phyloP scores from a whole-genome alignment of 2,113 vertebrate genomes.

The Pollimyrus isidori region DNA sequence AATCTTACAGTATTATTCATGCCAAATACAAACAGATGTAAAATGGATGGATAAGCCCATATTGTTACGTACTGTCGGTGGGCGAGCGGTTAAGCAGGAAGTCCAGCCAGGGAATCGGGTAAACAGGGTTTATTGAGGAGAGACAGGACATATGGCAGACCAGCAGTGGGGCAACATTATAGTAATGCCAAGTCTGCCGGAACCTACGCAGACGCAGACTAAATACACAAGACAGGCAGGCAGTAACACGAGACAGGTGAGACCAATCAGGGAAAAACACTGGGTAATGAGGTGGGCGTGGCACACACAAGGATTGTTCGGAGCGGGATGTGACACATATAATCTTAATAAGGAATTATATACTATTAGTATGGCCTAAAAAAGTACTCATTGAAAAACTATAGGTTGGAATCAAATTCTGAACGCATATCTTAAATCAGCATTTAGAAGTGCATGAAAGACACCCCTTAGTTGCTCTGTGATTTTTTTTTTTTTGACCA shows the following conservation, averaged over 20 bases:
- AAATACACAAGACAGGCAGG: no score
- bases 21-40: background rate
- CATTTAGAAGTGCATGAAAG: background rate
- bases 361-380: background rate
- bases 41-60: background rate
- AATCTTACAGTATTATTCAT: background rate
- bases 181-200: no score
- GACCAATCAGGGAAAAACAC: no score
- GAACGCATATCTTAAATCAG: background rate
- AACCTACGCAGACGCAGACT: no score
- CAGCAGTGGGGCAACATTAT: no score
- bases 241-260: no score
- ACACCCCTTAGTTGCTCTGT: background rate
- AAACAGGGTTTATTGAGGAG: no score
- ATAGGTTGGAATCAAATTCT: background rate
- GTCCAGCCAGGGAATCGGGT: no score
- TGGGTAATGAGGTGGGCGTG: no score
- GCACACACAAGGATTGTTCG: no score
- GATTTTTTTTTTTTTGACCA: background rate
- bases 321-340: background rate
- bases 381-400: background rate
- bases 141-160: no score
- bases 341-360: background rate
- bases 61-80: background rate
- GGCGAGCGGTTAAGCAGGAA: no score